These are phyloP conservation scores for Elysia crispata DNA, from an alignment of 2,888 invertebrate genomes.

Conservation along the genomic window DNA sequence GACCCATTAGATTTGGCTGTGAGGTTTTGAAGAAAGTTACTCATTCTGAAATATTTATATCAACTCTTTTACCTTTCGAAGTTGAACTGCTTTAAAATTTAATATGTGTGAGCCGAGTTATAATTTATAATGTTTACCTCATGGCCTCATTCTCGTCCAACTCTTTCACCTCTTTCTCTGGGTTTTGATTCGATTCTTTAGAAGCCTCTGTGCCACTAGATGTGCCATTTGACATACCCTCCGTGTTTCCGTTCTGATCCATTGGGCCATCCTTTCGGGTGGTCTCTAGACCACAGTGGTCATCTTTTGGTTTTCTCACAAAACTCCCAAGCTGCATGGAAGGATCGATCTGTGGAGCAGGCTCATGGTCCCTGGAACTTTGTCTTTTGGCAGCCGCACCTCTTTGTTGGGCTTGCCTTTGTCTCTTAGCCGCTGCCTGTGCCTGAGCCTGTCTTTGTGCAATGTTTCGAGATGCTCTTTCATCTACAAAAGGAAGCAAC, in stretches of 20 bases:
- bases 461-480: background rate
- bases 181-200: too few relatives aligned
- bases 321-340: constrained; percentile 1
- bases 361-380: background rate
- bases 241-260: background rate
- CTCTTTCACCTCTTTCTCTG: constrained; percentile 49
- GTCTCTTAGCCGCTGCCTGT: constrained; percentile 22
- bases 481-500: constrained; percentile 21
- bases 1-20: too few relatives aligned
- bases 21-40: too few relatives aligned
- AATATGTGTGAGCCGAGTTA: too few relatives aligned
- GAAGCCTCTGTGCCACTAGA: too few relatives aligned
- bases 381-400: constrained; percentile 4
- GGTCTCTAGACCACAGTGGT: background rate
- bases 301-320: too few relatives aligned
- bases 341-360: constrained; percentile 25
- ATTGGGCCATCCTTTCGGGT: background rate
- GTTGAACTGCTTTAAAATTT: too few relatives aligned
- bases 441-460: background rate
- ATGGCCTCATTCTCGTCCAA: constrained; percentile 57
- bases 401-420: constrained; percentile 31
- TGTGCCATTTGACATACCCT: background rate
- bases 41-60: too few relatives aligned
- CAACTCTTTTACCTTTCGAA: too few relatives aligned
- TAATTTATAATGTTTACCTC: too few relatives aligned